phyloP scores from a whole-genome alignment of 2,113 vertebrate genomes.

The Cyprinodon variegatus region DNA sequence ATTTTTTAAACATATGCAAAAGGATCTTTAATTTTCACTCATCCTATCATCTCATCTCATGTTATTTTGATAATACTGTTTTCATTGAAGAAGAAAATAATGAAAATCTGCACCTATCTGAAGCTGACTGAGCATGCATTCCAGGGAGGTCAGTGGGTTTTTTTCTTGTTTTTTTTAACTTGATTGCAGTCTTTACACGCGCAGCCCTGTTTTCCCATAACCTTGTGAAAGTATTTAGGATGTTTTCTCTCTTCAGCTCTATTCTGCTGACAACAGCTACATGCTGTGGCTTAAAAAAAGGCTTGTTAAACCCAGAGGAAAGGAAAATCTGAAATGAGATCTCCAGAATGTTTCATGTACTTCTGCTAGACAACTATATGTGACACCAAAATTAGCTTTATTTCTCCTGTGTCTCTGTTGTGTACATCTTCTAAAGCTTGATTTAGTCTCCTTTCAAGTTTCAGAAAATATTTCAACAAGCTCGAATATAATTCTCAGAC shows the following conservation, averaged over 20 bases:
- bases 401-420: no score
- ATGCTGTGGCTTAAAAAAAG: not conserved
- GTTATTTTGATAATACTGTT: not conserved
- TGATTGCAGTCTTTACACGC: not conserved
- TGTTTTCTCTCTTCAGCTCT: not conserved
- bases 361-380: no score
- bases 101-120: not conserved
- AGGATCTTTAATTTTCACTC: not conserved
- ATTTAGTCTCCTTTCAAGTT: no score
- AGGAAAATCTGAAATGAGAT: no score
- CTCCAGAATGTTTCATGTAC: no score
- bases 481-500: no score
- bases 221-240: not conserved
- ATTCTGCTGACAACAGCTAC: not conserved
- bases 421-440: no score
- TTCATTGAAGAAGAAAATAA: not conserved
- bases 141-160: not conserved
- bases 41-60: not conserved
- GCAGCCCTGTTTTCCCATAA: not conserved
- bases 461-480: no score
- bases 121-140: not conserved
- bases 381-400: no score
- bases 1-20: slow-evolving; percentile 1
- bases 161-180: not conserved
- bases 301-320: not conserved